Conservation (phyloP, 2,113 vertebrate species). For the Thunnus maccoyii region DNA sequence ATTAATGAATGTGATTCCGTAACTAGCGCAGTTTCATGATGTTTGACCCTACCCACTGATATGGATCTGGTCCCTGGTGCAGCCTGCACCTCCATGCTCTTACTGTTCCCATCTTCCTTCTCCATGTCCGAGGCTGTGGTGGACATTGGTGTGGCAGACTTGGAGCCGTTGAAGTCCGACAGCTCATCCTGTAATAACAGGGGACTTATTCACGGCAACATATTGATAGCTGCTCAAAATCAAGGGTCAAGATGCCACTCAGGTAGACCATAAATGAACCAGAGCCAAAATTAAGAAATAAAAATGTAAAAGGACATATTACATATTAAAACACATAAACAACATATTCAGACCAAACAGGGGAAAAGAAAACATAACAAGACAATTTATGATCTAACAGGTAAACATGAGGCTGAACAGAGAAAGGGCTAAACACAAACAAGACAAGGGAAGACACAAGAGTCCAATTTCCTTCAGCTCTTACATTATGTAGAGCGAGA, state of each 20-base stretch:
- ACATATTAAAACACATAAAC: background rate
- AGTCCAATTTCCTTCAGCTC: constrained; percentile 22
- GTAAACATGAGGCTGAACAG: background rate
- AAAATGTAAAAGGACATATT: background rate
- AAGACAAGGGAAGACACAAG: background rate
- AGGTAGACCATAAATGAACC: background rate
- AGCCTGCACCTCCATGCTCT: constrained; percentile 92
- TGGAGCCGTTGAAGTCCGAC: constrained; percentile 90
- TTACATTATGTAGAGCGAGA: background rate
- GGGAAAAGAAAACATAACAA: background rate
- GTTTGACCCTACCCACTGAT: constrained; percentile 87
- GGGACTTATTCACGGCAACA: background rate
- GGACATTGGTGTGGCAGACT: constrained; percentile 88
- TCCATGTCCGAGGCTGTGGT: constrained; percentile 86
- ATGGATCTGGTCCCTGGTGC: constrained; percentile 90
- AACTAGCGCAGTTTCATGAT: background rate
- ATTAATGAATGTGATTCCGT: background rate
- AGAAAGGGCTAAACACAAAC: constrained; percentile 10
- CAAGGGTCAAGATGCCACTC: background rate
- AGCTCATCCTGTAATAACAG: constrained; percentile 91
- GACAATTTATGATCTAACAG: background rate
- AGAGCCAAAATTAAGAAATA: background rate
- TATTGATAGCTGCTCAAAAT: background rate
- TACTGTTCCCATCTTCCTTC: constrained; percentile 84
- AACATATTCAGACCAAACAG: background rate